Conservation (phyloP, 2,888 invertebrate genomes). For the Tortricodes alternella region DNA sequence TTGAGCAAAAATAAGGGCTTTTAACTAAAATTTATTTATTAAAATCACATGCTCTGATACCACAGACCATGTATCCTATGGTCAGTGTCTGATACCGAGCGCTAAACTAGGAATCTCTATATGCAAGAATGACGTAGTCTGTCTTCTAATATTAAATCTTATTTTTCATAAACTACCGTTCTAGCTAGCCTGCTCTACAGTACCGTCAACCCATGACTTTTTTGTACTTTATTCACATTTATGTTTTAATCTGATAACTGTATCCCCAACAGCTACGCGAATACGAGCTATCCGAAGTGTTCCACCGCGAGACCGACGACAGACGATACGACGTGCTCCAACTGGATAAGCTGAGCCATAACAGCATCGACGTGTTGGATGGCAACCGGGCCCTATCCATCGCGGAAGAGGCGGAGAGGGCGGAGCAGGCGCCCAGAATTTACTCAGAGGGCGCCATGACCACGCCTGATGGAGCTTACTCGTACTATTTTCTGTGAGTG, state of each 20-base stretch:
- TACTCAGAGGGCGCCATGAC: constrained; percentile 76
- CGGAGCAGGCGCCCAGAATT: constrained; percentile 84
- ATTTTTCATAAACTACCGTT: no score
- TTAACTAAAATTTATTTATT: no score
- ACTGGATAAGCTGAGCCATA: constrained; percentile 81
- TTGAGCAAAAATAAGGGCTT: no score
- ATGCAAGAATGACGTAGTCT: no score
- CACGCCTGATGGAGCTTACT: constrained; percentile 71
- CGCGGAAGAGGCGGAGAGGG: constrained; percentile 91
- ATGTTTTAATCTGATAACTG: not conserved
- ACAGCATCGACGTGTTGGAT: constrained; percentile 84
- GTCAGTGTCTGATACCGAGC: no score
- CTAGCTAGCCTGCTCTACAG: no score
- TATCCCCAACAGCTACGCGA: constrained; percentile 86
- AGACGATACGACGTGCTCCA: constrained; percentile 88
- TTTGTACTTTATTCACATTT: no score
- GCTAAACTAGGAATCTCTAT: no score
- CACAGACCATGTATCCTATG: no score
- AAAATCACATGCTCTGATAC: no score
- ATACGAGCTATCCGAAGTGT: constrained; percentile 93
- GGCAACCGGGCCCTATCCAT: constrained; percentile 88
- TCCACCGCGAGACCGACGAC: constrained; percentile 92
- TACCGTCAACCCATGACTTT: no score
- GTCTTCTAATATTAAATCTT: no score
- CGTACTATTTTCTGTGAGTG: constrained; percentile 75